phyloP scores from a whole-genome alignment of 2,797 vertebrate species.

The Caiman crocodilus region DNA sequence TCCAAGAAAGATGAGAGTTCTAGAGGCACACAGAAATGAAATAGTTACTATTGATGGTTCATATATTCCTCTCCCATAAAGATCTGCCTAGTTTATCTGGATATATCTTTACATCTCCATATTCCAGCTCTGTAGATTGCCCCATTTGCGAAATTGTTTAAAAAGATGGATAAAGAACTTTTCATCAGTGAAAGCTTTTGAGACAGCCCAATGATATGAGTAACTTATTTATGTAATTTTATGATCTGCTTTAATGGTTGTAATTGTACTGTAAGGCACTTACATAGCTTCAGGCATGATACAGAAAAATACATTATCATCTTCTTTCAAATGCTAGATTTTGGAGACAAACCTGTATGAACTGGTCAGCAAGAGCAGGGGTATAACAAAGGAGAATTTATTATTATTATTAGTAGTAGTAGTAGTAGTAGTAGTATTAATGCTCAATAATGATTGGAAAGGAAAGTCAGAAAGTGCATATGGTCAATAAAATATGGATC shows the following conservation, averaged over 20 bases:
- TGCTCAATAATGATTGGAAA: neutral
- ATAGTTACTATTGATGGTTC: neutral
- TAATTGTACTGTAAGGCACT: neutral
- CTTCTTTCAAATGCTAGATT: neutral
- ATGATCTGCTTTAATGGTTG: neutral
- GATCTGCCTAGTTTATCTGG: neutral
- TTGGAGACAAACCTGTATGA: accelerated
- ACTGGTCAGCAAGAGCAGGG: neutral
- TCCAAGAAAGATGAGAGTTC: no score
- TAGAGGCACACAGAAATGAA: no score
- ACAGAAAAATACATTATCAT: neutral
- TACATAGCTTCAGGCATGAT: neutral
- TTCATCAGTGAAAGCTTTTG: neutral
- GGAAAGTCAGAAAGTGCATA: neutral
- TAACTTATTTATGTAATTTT: neutral
- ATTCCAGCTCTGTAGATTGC: neutral
- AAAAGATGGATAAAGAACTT: neutral
- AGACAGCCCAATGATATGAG: neutral
- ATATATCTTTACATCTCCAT: neutral
- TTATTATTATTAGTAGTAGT: neutral
- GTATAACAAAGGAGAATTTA: neutral
- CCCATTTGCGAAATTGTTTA: neutral
- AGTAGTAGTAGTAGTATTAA: neutral
- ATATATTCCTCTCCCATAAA: neutral
- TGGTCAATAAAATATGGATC: neutral